Evolutionary conservation across 2,888 invertebrate species (phyloP).

Genomic region (Morpho helenor): DNA sequence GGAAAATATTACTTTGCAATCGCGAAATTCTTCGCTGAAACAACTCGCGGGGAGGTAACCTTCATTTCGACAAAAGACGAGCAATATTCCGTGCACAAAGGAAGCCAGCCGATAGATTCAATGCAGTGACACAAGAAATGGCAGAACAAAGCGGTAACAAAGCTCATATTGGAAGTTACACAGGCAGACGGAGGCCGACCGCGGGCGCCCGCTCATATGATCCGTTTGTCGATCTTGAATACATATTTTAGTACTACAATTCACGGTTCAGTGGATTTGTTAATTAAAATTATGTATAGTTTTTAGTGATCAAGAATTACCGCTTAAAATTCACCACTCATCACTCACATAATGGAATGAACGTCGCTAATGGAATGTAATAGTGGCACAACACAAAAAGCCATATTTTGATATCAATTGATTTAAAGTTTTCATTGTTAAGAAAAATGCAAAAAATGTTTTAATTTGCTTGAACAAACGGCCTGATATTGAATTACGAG

Average conservation of each 20-base stretch:
- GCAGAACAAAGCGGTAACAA: slow-evolving; percentile 74
- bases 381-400: no score
- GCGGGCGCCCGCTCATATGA: slow-evolving; percentile 29
- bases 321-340: no score
- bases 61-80: slow-evolving; percentile 77
- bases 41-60: slow-evolving; percentile 75
- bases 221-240: slow-evolving; percentile 16
- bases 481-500: no score
- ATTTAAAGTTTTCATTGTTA: no score
- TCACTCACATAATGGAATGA: no score
- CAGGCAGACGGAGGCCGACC: slow-evolving; percentile 28
- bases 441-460: no score
- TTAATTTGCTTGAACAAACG: no score
- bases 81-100: slow-evolving; percentile 78
- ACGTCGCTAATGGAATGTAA: no score
- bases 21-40: slow-evolving; percentile 75
- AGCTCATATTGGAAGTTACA: slow-evolving; percentile 74
- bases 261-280: slow-evolving; percentile 5
- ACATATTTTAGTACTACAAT: slow-evolving; percentile 30
- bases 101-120: slow-evolving; percentile 77
- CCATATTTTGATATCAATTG: no score
- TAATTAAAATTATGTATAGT: background rate
- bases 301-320: background rate
- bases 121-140: slow-evolving; percentile 78
- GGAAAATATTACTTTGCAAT: slow-evolving; percentile 78